phyloP scores from a whole-genome alignment of 2,113 vertebrate species.

The Tichodroma muraria region DNA sequence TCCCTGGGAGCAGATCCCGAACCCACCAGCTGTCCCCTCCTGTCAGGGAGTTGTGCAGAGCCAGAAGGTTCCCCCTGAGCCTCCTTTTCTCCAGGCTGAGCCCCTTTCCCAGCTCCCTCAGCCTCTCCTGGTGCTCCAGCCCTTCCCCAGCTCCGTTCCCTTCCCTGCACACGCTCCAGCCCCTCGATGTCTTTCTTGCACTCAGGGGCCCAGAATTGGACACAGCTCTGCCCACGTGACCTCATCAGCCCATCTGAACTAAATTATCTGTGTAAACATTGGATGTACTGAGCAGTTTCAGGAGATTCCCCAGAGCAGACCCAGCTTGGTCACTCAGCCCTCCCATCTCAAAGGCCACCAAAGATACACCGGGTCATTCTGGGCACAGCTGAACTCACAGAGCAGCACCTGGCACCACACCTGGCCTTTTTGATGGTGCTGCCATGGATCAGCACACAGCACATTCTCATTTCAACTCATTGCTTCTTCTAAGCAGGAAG shows the following conservation, averaged over 20 bases:
- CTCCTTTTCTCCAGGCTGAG: background rate
- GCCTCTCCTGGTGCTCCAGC: rapidly evolving
- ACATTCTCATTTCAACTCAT: background rate
- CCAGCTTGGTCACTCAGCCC: background rate
- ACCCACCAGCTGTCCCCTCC: rapidly evolving
- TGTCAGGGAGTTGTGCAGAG: background rate
- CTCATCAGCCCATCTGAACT: background rate
- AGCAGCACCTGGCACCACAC: background rate
- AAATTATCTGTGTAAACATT: background rate
- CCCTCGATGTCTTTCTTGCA: rapidly evolving
- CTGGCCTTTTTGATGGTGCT: background rate
- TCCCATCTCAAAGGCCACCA: background rate
- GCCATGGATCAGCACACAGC: background rate
- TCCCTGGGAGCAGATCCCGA: background rate
- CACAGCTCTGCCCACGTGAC: background rate
- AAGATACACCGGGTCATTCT: background rate
- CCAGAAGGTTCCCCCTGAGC: background rate
- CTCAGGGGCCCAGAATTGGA: background rate
- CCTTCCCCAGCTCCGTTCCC: rapidly evolving
- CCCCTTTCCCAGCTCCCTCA: background rate
- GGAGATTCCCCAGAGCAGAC: background rate
- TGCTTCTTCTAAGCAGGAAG: slow-evolving; percentile 11
- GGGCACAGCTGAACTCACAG: background rate
- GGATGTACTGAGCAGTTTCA: background rate
- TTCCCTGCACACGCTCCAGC: rapidly evolving